Conservation (phyloP, 2,113 vertebrate genomes). For the chimpanzee (Pan troglodytes) region NHGRI_mPanTro3-v2.1_pri NC_072407.2:19813501-19814000, state of each 20-base stretch:
- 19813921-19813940: slow-evolving; percentile 9
- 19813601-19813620: slow-evolving; percentile 1
- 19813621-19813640: slow-evolving; percentile 46
- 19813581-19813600: slow-evolving; percentile 41
- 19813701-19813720: neutral
- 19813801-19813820: neutral
- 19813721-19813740: neutral
- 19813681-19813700: neutral
- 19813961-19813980: slow-evolving; percentile 60
- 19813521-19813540: slow-evolving; percentile 53
- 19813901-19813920: slow-evolving; percentile 35
- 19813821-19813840: slow-evolving; percentile 16
- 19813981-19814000: slow-evolving; percentile 58
- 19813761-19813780: neutral
- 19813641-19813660: slow-evolving; percentile 34
- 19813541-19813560: slow-evolving; percentile 52
- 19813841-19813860: neutral
- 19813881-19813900: slow-evolving; percentile 4
- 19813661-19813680: neutral
- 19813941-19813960: slow-evolving; percentile 45
- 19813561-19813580: slow-evolving; percentile 57
- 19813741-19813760: neutral
- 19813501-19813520: slow-evolving; percentile 30
- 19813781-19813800: neutral
- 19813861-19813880: neutral